These are phyloP conservation scores for Drosophila nigromelanica DNA, from an alignment of 1,140 invertebrate species.

Conservation along the genomic window DNA sequence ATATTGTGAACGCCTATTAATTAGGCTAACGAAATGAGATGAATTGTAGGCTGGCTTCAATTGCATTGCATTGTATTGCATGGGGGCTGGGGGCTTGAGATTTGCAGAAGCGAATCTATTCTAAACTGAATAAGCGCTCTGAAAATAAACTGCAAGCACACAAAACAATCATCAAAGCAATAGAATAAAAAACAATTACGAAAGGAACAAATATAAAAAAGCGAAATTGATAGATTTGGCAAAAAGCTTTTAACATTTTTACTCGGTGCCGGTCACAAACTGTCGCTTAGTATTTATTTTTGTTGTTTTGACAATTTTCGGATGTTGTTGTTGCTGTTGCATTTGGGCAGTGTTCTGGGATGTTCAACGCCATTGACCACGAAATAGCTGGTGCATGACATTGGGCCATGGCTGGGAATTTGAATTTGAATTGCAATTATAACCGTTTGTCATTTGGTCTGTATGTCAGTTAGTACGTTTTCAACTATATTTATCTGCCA, in stretches of 20 bases:
- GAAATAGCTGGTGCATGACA: conserved; percentile 64
- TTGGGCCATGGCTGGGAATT: conserved; percentile 2
- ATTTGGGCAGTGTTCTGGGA: conserved; percentile 31
- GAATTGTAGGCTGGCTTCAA: neutral
- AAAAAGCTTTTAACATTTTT: conserved; percentile 13
- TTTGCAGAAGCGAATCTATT: neutral
- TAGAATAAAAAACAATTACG: neutral
- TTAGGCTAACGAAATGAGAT: conserved; percentile 21
- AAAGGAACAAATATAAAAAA: neutral
- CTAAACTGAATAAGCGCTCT: neutral
- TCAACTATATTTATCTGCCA: neutral
- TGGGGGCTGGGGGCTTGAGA: neutral
- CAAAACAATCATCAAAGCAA: neutral
- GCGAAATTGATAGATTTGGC: conserved; percentile 2
- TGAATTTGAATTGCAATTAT: conserved; percentile 19
- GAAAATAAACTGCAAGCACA: no score
- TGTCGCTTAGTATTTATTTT: neutral
- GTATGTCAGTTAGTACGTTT: neutral
- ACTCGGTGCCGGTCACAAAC: conserved; percentile 48
- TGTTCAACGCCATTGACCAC: conserved; percentile 73
- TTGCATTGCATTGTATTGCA: neutral
- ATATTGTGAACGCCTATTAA: conserved; percentile 28
- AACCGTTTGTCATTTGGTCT: neutral
- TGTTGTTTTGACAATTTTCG: neutral
- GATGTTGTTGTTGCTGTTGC: conserved; percentile 32